These are phyloP conservation scores for Champsocephalus gunnari DNA, from an alignment of 2,797 vertebrate genomes.

Conservation along the genomic window DNA sequence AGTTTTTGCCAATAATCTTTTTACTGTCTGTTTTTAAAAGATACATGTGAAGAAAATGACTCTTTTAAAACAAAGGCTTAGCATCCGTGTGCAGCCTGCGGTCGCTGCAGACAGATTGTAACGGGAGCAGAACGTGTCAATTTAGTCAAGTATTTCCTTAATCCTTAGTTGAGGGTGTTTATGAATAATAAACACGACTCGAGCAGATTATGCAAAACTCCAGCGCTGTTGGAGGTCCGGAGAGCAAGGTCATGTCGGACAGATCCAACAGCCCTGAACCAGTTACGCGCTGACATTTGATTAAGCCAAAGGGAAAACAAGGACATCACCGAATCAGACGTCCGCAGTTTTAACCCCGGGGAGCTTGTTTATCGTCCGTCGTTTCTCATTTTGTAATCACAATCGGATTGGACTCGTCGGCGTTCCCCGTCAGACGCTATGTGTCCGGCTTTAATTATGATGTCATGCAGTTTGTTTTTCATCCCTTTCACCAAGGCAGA, in stretches of 20 bases:
- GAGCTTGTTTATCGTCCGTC: constrained; percentile 57
- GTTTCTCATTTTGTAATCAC: constrained; percentile 61
- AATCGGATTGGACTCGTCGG: constrained; percentile 47
- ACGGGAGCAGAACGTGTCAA: constrained; percentile 37
- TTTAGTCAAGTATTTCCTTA: constrained; percentile 54
- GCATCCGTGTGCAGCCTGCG: background rate
- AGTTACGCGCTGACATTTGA: constrained; percentile 75
- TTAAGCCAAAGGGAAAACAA: constrained; percentile 73
- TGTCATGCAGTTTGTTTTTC: constrained; percentile 36
- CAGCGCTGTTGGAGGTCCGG: constrained; percentile 53
- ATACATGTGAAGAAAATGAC: background rate
- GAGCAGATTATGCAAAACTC: constrained; percentile 59
- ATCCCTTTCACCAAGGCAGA: background rate
- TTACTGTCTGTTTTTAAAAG: constrained; percentile 24
- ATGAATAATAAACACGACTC: constrained; percentile 63
- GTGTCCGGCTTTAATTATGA: constrained; percentile 58
- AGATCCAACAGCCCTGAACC: constrained; percentile 68
- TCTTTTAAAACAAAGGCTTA: constrained; percentile 34
- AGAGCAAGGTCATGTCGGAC: constrained; percentile 38
- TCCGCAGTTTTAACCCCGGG: constrained; percentile 37
- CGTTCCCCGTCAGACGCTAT: constrained; percentile 12
- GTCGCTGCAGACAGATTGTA: background rate
- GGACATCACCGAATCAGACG: constrained; percentile 55
- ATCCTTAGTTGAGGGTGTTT: constrained; percentile 53
- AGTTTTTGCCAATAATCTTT: constrained; percentile 6